Percentiles rank a stretch among this genome's conserved stretches.
phyloP scores from a whole-genome alignment of 2,797 vertebrate genomes.

The Crossoptilon crossoptilon region DNA sequence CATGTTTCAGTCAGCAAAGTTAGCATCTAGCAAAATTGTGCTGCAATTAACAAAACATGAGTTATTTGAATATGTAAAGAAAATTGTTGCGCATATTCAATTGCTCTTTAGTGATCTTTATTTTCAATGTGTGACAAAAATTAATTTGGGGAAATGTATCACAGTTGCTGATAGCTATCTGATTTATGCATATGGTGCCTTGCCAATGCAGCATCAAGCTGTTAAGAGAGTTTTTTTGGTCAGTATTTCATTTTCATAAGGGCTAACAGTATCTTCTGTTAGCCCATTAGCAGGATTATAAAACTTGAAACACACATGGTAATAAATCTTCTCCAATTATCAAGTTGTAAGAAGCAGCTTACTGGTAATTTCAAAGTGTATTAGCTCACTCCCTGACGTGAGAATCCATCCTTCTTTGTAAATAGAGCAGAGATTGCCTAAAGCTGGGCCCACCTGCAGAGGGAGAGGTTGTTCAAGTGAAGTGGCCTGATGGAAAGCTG shows the following conservation, averaged over 20 bases:
- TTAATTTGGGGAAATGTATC: neutral
- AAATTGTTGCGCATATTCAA: neutral
- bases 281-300: constrained; percentile 43
- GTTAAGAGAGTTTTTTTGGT: neutral
- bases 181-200: neutral
- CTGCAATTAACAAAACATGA: constrained; percentile 45
- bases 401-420: constrained; percentile 58
- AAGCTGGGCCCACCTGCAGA: constrained; percentile 91
- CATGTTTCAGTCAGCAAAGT: constrained; percentile 29
- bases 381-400: constrained; percentile 38
- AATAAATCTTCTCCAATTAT: constrained; percentile 64
- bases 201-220: neutral
- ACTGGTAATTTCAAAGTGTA: constrained; percentile 46
- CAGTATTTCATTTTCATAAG: constrained; percentile 26
- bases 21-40: constrained; percentile 26
- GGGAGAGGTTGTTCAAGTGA: constrained; percentile 93
- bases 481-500: constrained; percentile 96
- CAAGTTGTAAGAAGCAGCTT: constrained; percentile 38
- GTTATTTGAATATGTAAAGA: constrained; percentile 20
- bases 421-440: constrained; percentile 93
- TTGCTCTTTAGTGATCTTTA: constrained; percentile 22
- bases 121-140: neutral
- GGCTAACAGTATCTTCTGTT: neutral
- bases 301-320: constrained; percentile 48
- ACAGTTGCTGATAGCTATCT: neutral